phyloP scores from a whole-genome alignment of 2,888 invertebrate species.

The Ernsta delagoae region DNA sequence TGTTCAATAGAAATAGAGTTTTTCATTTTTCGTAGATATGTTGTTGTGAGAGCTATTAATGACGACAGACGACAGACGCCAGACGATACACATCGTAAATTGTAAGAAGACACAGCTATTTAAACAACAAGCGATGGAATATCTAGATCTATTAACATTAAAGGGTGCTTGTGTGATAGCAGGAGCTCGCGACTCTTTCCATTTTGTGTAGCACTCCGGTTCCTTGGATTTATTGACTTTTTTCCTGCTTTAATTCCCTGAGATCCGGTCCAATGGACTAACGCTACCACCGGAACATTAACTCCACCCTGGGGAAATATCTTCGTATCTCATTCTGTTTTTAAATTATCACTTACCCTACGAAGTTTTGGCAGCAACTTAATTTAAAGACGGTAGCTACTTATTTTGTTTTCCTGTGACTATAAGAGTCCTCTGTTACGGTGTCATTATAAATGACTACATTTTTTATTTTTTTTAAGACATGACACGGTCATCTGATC shows the following conservation, averaged over 20 bases:
- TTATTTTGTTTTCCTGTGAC: slow-evolving; percentile 28
- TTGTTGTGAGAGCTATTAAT: no score
- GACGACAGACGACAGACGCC: no score
- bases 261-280: slow-evolving; percentile 81
- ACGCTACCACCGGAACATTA: slow-evolving; percentile 78
- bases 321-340: slow-evolving; percentile 74
- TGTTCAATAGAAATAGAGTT: no score
- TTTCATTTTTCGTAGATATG: no score
- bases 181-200: slow-evolving; percentile 31
- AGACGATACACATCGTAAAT: no score
- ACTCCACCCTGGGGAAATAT: slow-evolving; percentile 79
- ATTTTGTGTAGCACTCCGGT: slow-evolving; percentile 74
- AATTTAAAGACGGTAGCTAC: slow-evolving; percentile 30
- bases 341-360: slow-evolving; percentile 61
- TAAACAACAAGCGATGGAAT: slow-evolving; percentile 5
- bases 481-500: no score
- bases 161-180: slow-evolving; percentile 44
- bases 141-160: slow-evolving; percentile 21
- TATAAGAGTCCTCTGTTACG: slow-evolving; percentile 12
- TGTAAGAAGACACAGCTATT: background rate
- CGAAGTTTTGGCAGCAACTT: slow-evolving; percentile 35
- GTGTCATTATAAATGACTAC: no score
- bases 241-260: slow-evolving; percentile 80
- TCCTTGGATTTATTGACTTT: slow-evolving; percentile 81
- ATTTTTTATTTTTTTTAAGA: no score